These are phyloP conservation scores for Drosophila paracracens DNA, from an alignment of 2,888 invertebrate species.

Conservation along the genomic window DNA sequence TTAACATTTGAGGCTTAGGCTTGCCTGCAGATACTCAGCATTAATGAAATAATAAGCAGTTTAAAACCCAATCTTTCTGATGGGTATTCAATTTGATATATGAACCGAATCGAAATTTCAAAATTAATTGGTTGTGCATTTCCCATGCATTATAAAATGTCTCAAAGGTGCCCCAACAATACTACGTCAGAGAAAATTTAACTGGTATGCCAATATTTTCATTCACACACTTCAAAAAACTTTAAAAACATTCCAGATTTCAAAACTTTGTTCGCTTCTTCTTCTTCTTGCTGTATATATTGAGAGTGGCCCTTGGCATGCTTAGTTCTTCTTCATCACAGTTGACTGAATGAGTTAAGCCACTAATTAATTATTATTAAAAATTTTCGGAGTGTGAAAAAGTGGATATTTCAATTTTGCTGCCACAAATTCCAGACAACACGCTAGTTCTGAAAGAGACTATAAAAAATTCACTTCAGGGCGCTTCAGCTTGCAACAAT, in stretches of 20 bases:
- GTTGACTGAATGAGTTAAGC: background rate
- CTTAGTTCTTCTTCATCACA: background rate
- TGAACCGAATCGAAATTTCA: background rate
- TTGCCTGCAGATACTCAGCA: background rate
- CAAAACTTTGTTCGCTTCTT: background rate
- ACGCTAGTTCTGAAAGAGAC: background rate
- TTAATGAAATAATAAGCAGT: background rate
- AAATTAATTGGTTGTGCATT: background rate
- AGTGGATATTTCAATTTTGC: background rate
- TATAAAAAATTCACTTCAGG: background rate
- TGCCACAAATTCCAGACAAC: background rate
- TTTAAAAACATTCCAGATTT: background rate
- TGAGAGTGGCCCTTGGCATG: background rate
- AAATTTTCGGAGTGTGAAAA: background rate
- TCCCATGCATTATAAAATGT: background rate
- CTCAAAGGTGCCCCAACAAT: background rate
- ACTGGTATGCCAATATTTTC: background rate
- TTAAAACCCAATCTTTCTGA: background rate
- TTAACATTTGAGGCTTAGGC: background rate
- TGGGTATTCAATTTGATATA: background rate
- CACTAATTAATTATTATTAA: background rate
- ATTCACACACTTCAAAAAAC: background rate
- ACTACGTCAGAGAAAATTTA: background rate
- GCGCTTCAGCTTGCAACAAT: constrained; percentile 12
- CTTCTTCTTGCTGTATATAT: background rate